Conservation (phyloP, 2,888 invertebrate species). For the Automeris io region DNA sequence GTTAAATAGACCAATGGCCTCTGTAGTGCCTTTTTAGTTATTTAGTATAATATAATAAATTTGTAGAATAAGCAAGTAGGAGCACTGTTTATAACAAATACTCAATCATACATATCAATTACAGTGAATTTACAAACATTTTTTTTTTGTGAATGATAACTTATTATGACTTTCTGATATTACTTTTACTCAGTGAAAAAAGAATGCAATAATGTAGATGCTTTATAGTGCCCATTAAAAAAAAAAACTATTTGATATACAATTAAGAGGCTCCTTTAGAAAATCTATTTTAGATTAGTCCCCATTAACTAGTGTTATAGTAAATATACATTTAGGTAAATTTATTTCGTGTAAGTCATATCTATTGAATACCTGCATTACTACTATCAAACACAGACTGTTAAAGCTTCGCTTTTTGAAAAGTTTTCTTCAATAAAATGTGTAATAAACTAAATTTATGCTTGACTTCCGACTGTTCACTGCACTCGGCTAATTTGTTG, state of each 20-base stretch:
- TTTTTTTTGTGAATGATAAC: background rate
- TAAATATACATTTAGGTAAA: too few species aligned
- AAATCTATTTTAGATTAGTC: too few species aligned
- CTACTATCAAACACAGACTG: constrained; percentile 1
- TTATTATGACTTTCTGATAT: too few species aligned
- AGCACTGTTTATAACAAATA: background rate
- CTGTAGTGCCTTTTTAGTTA: constrained; percentile 67
- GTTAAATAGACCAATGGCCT: constrained; percentile 65
- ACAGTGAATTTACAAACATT: background rate
- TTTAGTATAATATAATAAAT: constrained; percentile 20
- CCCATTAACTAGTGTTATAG: too few species aligned
- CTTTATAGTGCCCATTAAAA: background rate
- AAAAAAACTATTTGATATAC: too few species aligned
- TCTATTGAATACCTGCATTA: too few species aligned
- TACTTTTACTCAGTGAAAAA: too few species aligned
- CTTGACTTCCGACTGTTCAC: background rate
- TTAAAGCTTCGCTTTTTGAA: background rate
- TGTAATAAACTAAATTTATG: background rate
- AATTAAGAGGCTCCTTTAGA: too few species aligned
- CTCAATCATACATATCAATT: constrained; percentile 8
- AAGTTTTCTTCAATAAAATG: background rate
- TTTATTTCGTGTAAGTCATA: too few species aligned
- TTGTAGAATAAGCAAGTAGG: constrained; percentile 5
- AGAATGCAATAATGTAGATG: background rate
- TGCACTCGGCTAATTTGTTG: constrained; percentile 54